These are phyloP conservation scores for Gymnobelideus leadbeateri DNA, from an alignment of 2,113 vertebrate species.

Conservation along the genomic window DNA sequence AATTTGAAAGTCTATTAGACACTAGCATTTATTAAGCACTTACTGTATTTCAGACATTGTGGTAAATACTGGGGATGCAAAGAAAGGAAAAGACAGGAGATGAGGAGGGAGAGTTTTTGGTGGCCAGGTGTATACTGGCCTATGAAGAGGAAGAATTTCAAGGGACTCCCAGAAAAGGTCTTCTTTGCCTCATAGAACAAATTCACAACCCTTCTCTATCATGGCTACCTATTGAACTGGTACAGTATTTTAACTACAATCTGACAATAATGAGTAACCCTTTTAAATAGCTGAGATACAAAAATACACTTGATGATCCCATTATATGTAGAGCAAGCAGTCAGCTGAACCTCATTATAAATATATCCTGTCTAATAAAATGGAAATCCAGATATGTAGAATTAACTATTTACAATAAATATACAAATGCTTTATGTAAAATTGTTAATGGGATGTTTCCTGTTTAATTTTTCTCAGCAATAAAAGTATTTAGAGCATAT, in stretches of 20 bases:
- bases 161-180: background rate
- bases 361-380: slow-evolving; percentile 34
- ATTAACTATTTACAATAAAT: slow-evolving; percentile 28
- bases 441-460: slow-evolving; percentile 74
- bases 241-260: background rate
- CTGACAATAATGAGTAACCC: background rate
- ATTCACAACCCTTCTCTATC: background rate
- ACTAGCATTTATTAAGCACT: background rate
- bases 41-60: background rate
- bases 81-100: too few relatives aligned
- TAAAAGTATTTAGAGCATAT: slow-evolving; percentile 77
- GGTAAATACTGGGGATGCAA: too few relatives aligned
- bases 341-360: background rate
- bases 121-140: too few relatives aligned
- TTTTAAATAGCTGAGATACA: background rate
- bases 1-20: background rate
- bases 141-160: too few relatives aligned
- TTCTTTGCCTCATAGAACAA: background rate
- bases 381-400: slow-evolving; percentile 23
- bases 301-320: background rate
- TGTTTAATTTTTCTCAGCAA: slow-evolving; percentile 73
- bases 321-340: background rate
- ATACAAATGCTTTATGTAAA: slow-evolving; percentile 36
- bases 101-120: too few relatives aligned
- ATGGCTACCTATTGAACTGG: background rate